These are phyloP conservation scores for Clarias pachynema DNA, from an alignment of 2,797 vertebrate genomes.

Conservation along the genomic window DNA sequence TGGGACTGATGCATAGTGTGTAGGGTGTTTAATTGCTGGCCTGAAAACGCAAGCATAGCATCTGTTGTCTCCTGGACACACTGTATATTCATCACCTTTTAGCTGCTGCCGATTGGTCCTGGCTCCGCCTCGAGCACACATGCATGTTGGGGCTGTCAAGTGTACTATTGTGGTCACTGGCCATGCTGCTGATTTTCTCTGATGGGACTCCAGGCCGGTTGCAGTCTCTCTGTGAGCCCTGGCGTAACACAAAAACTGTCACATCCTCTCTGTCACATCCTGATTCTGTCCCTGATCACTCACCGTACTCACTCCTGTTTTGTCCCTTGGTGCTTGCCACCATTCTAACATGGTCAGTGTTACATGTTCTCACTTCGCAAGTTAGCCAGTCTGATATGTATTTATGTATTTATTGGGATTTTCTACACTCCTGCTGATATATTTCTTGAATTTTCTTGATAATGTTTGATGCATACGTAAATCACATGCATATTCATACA, in stretches of 20 bases:
- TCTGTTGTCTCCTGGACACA: constrained; percentile 31
- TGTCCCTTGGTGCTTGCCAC: neutral
- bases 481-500: no score
- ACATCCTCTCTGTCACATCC: constrained; percentile 16
- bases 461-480: neutral
- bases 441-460: neutral
- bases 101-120: constrained; percentile 13
- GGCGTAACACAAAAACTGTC: constrained; percentile 7
- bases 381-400: neutral
- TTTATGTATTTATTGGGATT: neutral
- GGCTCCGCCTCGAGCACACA: neutral
- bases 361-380: neutral
- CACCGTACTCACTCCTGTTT: neutral
- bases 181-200: constrained; percentile 27
- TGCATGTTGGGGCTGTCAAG: constrained; percentile 5
- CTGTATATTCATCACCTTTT: constrained; percentile 31
- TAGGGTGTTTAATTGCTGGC: neutral
- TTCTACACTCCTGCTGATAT: neutral
- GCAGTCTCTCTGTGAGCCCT: constrained; percentile 19
- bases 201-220: constrained; percentile 27
- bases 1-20: neutral
- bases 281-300: constrained; percentile 16
- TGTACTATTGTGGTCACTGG: constrained; percentile 14
- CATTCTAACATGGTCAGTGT: no score
- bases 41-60: neutral